Conservation (phyloP, 35 echinoderm and acorn worm species). For the Ophiothrix spiculata region DNA sequence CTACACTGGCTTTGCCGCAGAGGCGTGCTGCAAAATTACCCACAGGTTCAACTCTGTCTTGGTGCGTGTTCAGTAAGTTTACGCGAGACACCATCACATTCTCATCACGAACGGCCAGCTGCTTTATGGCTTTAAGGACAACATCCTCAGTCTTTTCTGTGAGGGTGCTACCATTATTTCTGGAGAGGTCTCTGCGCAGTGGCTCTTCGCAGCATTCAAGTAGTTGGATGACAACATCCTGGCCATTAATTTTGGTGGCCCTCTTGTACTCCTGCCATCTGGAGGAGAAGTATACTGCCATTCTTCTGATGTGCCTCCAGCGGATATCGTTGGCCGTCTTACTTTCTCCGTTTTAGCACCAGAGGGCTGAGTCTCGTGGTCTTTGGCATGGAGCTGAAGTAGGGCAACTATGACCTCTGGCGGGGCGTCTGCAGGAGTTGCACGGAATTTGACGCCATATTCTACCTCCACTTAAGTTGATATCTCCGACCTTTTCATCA, state of each 20-base stretch:
- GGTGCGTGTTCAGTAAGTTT: conserved; percentile 48
- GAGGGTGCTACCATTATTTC: conserved; percentile 15
- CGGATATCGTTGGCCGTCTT: conserved; percentile 32
- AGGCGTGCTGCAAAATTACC: conserved; percentile 37
- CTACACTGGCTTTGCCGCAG: no score
- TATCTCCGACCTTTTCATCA: no score
- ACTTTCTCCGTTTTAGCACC: conserved; percentile 60
- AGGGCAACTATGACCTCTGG: not conserved
- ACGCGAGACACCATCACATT: conserved; percentile 49
- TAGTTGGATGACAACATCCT: conserved; percentile 30
- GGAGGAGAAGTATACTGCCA: conserved; percentile 46
- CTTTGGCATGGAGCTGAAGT: not conserved
- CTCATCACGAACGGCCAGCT: conserved; percentile 48
- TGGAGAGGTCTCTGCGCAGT: conserved; percentile 48
- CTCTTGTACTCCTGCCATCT: conserved; percentile 61
- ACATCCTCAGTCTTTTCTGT: conserved; percentile 12
- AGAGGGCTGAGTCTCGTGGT: not conserved
- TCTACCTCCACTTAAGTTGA: no score
- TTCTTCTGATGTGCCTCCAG: conserved; percentile 42
- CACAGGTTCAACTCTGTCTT: conserved; percentile 49
- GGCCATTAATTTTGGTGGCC: conserved; percentile 33
- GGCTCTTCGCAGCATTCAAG: conserved; percentile 53
- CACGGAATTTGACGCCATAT: no score
- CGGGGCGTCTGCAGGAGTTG: not conserved
- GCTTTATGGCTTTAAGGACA: conserved; percentile 30